Evolutionary conservation across 2,888 invertebrate genomes (phyloP), one percentile per base, ranked within the genome.

Genomic region (Deilephila porcellus): DNA sequence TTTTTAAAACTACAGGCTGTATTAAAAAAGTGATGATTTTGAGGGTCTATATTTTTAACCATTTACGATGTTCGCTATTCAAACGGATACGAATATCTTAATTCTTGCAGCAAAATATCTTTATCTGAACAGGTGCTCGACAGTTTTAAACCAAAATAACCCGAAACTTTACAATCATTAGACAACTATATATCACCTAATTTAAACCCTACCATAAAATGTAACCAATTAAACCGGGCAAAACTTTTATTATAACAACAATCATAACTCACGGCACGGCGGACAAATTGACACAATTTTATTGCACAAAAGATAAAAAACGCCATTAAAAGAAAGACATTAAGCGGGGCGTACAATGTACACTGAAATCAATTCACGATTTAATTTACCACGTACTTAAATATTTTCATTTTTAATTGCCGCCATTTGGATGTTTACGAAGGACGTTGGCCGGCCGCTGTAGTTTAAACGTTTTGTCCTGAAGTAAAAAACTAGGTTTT

Each of bases 311-410:
- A 71, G 52, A 32, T 63, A 52, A 53, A 60, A 73, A 60, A 62
- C 52, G 32, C 8, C 34, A 60, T 62, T 60, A 73, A 67, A 70
- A 25, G 60, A 52, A 67, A 52, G 67, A 52, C 67, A 67, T 67
- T 52, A 67, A 60, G 45, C 17, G 45, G 52, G 45, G 25, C 56
- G 72, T 73, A 73, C 72, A 73, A 59, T 73, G 59, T 73, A 64
- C 37, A 67, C 64, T 29, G 63, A 64, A 56, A 73, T 73, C 67
- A 73, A 73, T 73, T 73, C 37, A 67, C 45, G 19, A 7, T 67
- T 52, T 84, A 88, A 91, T 90, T 90, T 89, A 90, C 87, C 83
- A 82, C 81, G 77, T 85, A 85, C 87, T 89, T 90, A 88, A 88
- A 86, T 45, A 87, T 89, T 59, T 52, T 80, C 85, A 86, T 85